Base-by-base conservation (phyloP, 2,888 invertebrate species). In the Onthophagus sagittarius region DNA sequence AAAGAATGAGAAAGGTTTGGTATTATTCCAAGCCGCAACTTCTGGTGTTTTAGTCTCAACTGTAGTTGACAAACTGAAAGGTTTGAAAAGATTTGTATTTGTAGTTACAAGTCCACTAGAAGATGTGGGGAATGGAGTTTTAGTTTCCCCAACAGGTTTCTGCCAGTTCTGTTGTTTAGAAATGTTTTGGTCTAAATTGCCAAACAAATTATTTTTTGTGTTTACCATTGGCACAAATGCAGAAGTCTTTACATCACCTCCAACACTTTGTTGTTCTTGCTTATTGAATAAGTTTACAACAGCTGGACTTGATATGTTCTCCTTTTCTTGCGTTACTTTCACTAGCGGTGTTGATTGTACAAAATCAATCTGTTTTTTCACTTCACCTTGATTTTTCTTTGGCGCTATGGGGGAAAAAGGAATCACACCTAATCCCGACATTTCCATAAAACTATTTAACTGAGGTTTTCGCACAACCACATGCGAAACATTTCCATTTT, bases 391-490 rank as follows among this genome's bases (percentile, higher is more conserved):
- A 53, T 9, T 11, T 70, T 74, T 73, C 13, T 69, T 72, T 5
- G 72, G 69, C 0, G 64, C 69, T 69, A 80, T 79, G 5, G 80
- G 79, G 0, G 80, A 79, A 65, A 80, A 63, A 5, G 76, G 76
- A 4, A 76, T 77, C 4, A 74, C 76, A 6, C 77, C 23, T 31
- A 80, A 67, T 33, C 78, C 65, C 5, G 72, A 73, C 62, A 79
- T 39, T n/a, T 82, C 79, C 62, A 83, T 74, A 6, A 81, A 76
- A 6, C 79, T 80, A 70, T 81, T 80, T 15, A 82, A 78, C 79
- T 84, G 84, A 73, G 89, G 82, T 80, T 89, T 88, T 0, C 87
- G 85, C 0, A 88, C 87, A 74, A 88, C 87, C 2, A 90, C 86
- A 79, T 87, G 88, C 0, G 86, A 82, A 0, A 88, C 86, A 75